Base-by-base conservation (phyloP, 2,888 invertebrate genomes). In the Tachina grossa region DNA sequence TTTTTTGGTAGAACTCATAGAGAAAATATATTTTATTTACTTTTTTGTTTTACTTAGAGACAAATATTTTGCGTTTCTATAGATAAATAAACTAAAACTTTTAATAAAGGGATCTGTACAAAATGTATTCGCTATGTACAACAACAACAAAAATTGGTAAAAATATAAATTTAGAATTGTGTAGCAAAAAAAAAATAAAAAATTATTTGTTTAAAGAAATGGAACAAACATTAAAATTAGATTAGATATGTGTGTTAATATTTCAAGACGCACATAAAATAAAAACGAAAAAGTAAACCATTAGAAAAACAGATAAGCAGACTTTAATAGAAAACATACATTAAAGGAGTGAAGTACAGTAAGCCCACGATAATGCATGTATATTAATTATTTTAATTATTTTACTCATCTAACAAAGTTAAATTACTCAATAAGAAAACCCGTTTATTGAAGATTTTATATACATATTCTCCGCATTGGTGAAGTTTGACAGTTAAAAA, bases 271-370 rank as follows among this genome's bases (percentile, higher is more conserved):
- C 59, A 57, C 9, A 65, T 53, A 65, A 13, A 43, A 31, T 31
- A 31, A 31, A 31, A 31, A 31, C 31, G 31, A 31, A 31, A 31
- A 31, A 31, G 16, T 16, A 55, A 45, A 57, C 14, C 22, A 66
- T 63, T 41, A n/a, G 43, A 51, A 68, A 63, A 61, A 71, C 19
- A 45, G n/a, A 65, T 13, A 43, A 61, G 22, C 43, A 78, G 57
- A 53, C 59, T 86, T 79, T 86, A 86, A 84, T 83, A 55, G 75
- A 59, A 77, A 55, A 59, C 14, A 45, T 49, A 59, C 59, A 76
- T 57, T 72, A 72, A 72, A 66, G 51, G 31, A 61, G 55, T 61
- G n/a, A 49, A 59, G 45, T 22, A 66, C 55, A 61, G 16, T 66
- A 31, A 43, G 31, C 74, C 41, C 22, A 9, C 11, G 3, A 1